These are phyloP conservation scores for Eucera pruinosa DNA, from an alignment of 2,888 invertebrate species.

Conservation along the genomic window DNA sequence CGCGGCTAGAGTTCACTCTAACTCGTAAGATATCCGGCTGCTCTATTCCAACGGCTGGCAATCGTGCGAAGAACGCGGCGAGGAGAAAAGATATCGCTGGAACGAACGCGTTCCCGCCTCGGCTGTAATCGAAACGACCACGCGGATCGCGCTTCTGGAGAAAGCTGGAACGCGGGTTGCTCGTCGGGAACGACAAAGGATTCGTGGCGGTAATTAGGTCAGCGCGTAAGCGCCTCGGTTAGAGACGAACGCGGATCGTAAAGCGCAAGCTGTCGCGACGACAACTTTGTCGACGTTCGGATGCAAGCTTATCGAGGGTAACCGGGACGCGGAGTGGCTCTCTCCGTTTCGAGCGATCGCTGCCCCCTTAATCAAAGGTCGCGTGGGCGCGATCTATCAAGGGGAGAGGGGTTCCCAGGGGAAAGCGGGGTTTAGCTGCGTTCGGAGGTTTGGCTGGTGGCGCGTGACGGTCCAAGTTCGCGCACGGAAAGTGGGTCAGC, in stretches of 20 bases:
- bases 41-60: no score
- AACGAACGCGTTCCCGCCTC: not conserved
- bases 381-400: no score
- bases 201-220: conserved; percentile 5
- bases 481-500: conserved; percentile 61
- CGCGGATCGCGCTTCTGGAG: conserved; percentile 3
- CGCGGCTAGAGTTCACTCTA: conserved; percentile 8
- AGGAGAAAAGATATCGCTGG: no score
- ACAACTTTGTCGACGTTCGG: no score
- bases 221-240: not conserved
- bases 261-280: not conserved
- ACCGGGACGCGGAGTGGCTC: no score
- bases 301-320: no score
- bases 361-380: no score
- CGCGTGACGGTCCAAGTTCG: conserved; percentile 58
- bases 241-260: no score
- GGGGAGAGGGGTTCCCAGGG: no score
- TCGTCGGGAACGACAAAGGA: conserved; percentile 6
- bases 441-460: conserved; percentile 19
- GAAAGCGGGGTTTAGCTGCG: no score
- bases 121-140: not conserved
- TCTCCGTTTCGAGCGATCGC: no score
- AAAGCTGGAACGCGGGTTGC: not conserved
- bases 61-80: no score
- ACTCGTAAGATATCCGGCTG: conserved; percentile 5